Evolutionary conservation across 2,113 vertebrate species (phyloP).

Genomic region (Clarias gariepinus): DNA sequence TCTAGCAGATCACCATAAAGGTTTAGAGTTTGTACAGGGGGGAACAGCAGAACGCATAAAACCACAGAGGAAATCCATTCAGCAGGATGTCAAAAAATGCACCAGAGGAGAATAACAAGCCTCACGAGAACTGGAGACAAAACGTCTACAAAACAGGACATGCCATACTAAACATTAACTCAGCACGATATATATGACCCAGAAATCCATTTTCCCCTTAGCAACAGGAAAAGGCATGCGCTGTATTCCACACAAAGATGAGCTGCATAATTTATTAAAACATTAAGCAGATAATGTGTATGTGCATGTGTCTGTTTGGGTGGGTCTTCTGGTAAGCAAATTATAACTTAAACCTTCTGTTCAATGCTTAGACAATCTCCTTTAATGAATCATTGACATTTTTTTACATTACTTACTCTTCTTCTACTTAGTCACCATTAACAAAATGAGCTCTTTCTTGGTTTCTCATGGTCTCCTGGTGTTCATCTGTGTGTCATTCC

Average conservation of each 20-base stretch:
- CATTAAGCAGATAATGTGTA: background rate
- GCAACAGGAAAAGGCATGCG: background rate
- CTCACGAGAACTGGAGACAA: slow-evolving; percentile 41
- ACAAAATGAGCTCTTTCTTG: background rate
- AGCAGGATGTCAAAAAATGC: slow-evolving; percentile 50
- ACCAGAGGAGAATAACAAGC: slow-evolving; percentile 43
- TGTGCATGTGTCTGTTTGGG: background rate
- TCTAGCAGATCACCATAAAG: slow-evolving; percentile 44
- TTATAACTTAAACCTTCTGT: background rate
- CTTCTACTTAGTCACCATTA: background rate
- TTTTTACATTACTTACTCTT: background rate
- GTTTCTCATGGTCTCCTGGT: slow-evolving; percentile 16
- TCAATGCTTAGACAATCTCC: background rate
- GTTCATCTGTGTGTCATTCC: slow-evolving; percentile 64
- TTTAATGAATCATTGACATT: background rate
- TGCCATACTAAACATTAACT: slow-evolving; percentile 37
- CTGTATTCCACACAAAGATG: background rate
- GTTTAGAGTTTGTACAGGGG: slow-evolving; percentile 8
- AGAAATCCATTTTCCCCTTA: slow-evolving; percentile 1
- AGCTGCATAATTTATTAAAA: background rate
- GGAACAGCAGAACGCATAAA: slow-evolving; percentile 21
- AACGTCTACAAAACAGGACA: slow-evolving; percentile 46
- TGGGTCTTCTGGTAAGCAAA: background rate
- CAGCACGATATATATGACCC: slow-evolving; percentile 27
- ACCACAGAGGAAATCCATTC: slow-evolving; percentile 34